Conservation (phyloP, 2,113 vertebrate genomes). For the western clawed frog (Xenopus tropicalis) region UCB_Xtro_10.0 CM004450.2:104121001-104121500, state of each 20-base stretch:
- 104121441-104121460: conserved; percentile 54
- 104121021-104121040: no score
- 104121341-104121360: conserved; percentile 8
- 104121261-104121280: conserved; percentile 12
- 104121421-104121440: conserved; percentile 48
- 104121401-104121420: conserved; percentile 45
- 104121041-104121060: no score
- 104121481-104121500: conserved; percentile 53
- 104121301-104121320: conserved; percentile 42
- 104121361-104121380: conserved; percentile 41
- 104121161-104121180: no score
- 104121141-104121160: no score
- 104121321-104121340: conserved; percentile 50
- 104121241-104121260: background rate
- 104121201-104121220: background rate
- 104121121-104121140: no score
- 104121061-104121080: no score
- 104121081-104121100: no score
- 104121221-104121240: background rate
- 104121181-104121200: background rate
- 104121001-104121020: no score
- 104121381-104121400: conserved; percentile 23
- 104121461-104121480: conserved; percentile 53
- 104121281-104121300: conserved; percentile 15
- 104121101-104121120: no score